Evolutionary conservation across 2,888 invertebrate species (phyloP).

Genomic region (Rotaria macrura): DNA sequence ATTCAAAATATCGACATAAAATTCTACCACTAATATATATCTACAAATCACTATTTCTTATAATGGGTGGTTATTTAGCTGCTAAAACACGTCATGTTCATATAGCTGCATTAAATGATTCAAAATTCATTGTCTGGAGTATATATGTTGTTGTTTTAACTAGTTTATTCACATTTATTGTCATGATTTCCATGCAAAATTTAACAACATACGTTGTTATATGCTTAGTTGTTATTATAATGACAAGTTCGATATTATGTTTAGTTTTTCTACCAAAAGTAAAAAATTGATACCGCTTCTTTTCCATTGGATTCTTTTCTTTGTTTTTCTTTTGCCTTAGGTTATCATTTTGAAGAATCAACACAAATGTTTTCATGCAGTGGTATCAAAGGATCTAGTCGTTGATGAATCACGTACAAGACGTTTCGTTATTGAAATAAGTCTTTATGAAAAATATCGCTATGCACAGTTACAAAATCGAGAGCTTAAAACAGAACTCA

Average conservation of each 20-base stretch:
- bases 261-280: background rate
- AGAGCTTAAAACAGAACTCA: background rate
- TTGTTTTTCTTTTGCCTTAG: background rate
- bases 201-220: background rate
- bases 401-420: background rate
- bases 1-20: background rate
- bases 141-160: slow-evolving; percentile 7
- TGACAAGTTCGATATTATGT: slow-evolving; percentile 10
- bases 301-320: background rate
- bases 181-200: background rate
- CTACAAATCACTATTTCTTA: slow-evolving; percentile 1
- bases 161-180: background rate
- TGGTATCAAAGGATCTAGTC: slow-evolving; percentile 6
- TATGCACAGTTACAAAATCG: slow-evolving; percentile 17
- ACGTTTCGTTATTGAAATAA: background rate
- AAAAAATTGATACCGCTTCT: background rate
- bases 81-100: slow-evolving; percentile 6
- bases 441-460: background rate
- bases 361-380: background rate
- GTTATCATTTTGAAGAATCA: background rate
- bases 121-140: background rate
- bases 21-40: background rate
- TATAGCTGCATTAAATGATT: slow-evolving; percentile 20
- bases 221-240: background rate
- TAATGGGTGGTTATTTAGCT: slow-evolving; percentile 13